A percentile compares a stretch with the other conserved stretches of the same genome.
Evolutionary conservation across 2,888 invertebrate genomes (phyloP).

Genomic region (Diabrotica balteata): DNA sequence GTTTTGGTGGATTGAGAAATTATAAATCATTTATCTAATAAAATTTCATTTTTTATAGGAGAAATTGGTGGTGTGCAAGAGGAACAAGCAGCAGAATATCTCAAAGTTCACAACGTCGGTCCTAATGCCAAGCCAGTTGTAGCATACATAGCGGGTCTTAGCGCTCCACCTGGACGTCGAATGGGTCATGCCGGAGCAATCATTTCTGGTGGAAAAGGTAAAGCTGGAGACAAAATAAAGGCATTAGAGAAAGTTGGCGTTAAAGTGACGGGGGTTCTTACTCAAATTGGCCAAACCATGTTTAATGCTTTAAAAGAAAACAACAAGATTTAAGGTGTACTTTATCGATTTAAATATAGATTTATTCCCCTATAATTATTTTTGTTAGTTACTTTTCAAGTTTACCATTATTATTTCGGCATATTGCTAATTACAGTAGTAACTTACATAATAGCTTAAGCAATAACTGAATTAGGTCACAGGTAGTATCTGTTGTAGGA

Average conservation of each 20-base stretch:
- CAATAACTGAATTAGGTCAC: no score
- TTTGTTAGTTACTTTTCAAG: no score
- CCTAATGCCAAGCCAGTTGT: conserved; percentile 92
- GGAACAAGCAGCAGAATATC: conserved; percentile 91
- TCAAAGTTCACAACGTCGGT: conserved; percentile 78
- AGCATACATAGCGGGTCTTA: conserved; percentile 95
- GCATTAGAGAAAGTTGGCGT: conserved; percentile 44
- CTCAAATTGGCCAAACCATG: conserved; percentile 43
- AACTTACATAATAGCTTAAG: no score
- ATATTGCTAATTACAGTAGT: no score
- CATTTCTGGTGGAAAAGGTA: conserved; percentile 90
- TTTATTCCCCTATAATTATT: no score
- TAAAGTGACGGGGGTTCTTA: conserved; percentile 38
- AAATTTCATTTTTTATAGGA: conserved; percentile 27
- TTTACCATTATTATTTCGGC: no score
- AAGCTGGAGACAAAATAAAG: conserved; percentile 44
- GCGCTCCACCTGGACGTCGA: conserved; percentile 94
- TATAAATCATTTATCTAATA: no score
- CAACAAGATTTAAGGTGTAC: no score
- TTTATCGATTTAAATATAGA: no score
- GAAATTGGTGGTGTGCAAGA: conserved; percentile 95
- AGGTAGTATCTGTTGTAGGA: no score
- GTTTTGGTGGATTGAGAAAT: neutral
- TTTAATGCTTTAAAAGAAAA: conserved; percentile 26
- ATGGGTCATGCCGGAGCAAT: conserved; percentile 99